Base-by-base conservation (phyloP, 2,113 vertebrate genomes). In the Archilochus colubris region DNA sequence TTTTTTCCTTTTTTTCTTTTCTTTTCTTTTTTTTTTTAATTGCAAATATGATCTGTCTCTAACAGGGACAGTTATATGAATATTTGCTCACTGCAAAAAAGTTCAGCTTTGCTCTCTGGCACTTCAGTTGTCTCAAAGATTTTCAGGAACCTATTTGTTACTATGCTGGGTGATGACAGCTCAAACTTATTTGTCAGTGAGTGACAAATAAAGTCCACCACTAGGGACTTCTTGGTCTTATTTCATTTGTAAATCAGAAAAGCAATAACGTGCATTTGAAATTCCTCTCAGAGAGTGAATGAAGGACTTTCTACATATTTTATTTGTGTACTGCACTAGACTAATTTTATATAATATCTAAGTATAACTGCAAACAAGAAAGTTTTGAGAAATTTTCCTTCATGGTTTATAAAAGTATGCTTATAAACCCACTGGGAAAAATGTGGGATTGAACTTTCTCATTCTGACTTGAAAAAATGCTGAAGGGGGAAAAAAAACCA, bases 191-290 rank as follows among this genome's bases (percentile, higher is more conserved):
- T 91, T 93, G 86, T 96, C 66, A 96, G 6, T 87, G 62, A 85
- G 30, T 94, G 86, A 95, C 79, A 96, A 95, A 96, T 94, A 95
- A 73, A 82, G 89, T 86, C 36, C 54, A 96, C 63, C 77, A 75
- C 28, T 51, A 89, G 68, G 62, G 83, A 95, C n/a, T 84, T 48
- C 22, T 67, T 88, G 31, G 50, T 80, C 92, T 19, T 88, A 80
- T 91, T 83, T 95, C 66, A 82, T 93, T 94, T 97, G 36, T 93
- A 92, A 96, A 93, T 93, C 80, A 89, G 38, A 93, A 88, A 93
- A 55, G 20, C 51, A 82, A 77, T 36, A 90, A 86, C 46, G 58
- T 6, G 0, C 64, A 81, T 70, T 78, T 88, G 75, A 74, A 94
- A 80, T 95, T 91, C 33, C 51, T 25, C 14, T 50, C 17, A 63